phyloP scores from a whole-genome alignment of 2,888 invertebrate species.

The Cistogaster globosa region DNA sequence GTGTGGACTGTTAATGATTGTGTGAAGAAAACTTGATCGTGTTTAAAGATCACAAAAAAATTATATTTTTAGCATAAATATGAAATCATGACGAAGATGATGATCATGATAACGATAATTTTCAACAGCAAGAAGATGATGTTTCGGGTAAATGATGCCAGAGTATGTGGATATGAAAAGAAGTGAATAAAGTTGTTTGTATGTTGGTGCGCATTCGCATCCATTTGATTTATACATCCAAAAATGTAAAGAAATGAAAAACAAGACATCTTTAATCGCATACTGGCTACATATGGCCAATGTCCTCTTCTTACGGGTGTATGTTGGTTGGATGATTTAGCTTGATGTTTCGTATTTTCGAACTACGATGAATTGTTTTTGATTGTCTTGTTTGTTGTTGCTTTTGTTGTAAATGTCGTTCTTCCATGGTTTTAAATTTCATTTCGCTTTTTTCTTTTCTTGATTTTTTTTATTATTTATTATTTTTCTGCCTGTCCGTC shows the following conservation, averaged over 20 bases:
- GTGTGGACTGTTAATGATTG: conserved; percentile 66
- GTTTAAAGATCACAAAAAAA: conserved; percentile 55
- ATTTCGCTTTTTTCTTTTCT: conserved; percentile 37
- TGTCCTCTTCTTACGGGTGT: conserved; percentile 54
- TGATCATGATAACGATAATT: conserved; percentile 55
- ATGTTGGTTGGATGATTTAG: conserved; percentile 29
- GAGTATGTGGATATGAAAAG: neutral
- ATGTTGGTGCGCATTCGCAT: conserved; percentile 73
- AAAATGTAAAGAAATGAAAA: conserved; percentile 71
- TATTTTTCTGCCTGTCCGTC: conserved; percentile 74
- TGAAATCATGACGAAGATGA: conserved; percentile 53
- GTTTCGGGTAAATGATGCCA: conserved; percentile 15
- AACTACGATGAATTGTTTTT: conserved; percentile 71
- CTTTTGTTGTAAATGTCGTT: conserved; percentile 65
- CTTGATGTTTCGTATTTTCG: conserved; percentile 31
- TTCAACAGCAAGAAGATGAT: conserved; percentile 53
- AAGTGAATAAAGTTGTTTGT: conserved; percentile 74
- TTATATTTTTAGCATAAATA: conserved; percentile 57
- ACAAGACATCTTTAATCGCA: conserved; percentile 72
- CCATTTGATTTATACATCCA: conserved; percentile 76
- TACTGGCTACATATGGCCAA: conserved; percentile 70
- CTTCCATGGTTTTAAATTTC: conserved; percentile 67
- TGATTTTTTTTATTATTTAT: conserved; percentile 66
- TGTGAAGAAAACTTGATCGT: conserved; percentile 71
- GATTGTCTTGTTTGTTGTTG: conserved; percentile 74